A percentile compares a stretch with the other conserved stretches of the same genome.
Conservation (phyloP, 2,888 invertebrate species). For the Auanema sp. region DNA sequence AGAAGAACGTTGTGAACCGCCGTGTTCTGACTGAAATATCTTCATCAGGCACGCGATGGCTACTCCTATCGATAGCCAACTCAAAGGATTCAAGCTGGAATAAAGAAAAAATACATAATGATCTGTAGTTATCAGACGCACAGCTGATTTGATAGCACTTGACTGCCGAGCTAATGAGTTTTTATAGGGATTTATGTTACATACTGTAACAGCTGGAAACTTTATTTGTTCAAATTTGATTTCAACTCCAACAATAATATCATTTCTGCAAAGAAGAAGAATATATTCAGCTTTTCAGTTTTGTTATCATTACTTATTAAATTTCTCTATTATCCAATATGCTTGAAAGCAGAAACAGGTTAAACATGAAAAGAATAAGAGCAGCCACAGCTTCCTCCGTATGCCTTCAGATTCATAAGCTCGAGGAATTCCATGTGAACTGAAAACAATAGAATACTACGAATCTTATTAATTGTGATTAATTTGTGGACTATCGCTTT, state of each 20-base stretch:
- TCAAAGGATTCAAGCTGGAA: conserved; percentile 58
- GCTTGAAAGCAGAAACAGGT: conserved; percentile 57
- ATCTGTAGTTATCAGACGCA: no score
- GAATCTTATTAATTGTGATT: no score
- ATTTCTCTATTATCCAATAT: conserved; percentile 53
- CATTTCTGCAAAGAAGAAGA: conserved; percentile 43
- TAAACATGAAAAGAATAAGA: conserved; percentile 56
- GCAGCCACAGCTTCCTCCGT: conserved; percentile 50
- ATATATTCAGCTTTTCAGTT: not conserved
- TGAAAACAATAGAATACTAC: conserved; percentile 15
- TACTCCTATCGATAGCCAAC: conserved; percentile 35
- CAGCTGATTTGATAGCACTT: conserved; percentile 52
- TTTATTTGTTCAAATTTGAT: conserved; percentile 62
- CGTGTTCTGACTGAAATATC: not conserved
- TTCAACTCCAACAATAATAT: conserved; percentile 63
- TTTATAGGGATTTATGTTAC: conserved; percentile 63
- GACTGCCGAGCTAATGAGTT: conserved; percentile 55
- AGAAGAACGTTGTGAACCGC: not conserved
- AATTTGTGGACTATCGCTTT: no score
- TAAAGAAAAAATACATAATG: not conserved
- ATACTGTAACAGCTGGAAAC: conserved; percentile 61
- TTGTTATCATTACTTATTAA: conserved; percentile 32
- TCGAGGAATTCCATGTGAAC: conserved; percentile 62
- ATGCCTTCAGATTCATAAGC: conserved; percentile 51
- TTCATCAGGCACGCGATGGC: not conserved